Conservation (phyloP, 1,140 invertebrate species). For the Drosophila aff. region DNA sequence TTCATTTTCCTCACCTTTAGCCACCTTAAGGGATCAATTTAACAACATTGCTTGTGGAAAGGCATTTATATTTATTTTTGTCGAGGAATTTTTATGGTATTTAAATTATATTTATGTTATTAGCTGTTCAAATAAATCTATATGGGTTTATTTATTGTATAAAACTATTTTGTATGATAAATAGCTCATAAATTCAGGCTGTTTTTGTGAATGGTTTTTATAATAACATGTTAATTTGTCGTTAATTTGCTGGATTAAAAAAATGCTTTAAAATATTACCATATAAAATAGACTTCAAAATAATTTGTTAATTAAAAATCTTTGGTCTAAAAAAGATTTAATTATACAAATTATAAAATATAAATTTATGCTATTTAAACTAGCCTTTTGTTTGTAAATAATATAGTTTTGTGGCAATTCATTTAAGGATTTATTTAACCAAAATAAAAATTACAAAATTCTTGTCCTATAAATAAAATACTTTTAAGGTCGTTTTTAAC, state of each 20-base stretch:
- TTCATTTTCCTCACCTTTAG: conserved; percentile 13
- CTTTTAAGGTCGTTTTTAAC: too few species aligned
- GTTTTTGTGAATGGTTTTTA: too few species aligned
- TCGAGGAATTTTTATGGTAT: neutral
- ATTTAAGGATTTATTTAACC: too few species aligned
- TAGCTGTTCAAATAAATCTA: neutral
- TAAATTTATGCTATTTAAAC: too few species aligned
- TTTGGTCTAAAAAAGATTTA: too few species aligned
- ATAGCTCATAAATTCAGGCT: neutral
- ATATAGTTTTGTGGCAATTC: too few species aligned
- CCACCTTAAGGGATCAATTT: conserved; percentile 14
- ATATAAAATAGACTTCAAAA: too few species aligned
- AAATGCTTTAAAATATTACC: too few species aligned
- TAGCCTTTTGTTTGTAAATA: too few species aligned
- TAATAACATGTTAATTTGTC: neutral
- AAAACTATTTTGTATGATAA: neutral
- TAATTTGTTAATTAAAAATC: too few species aligned
- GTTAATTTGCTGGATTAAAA: neutral
- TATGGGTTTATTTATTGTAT: neutral
- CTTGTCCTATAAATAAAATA: neutral
- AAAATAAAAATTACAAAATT: too few species aligned
- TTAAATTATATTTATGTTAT: neutral
- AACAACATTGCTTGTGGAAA: neutral
- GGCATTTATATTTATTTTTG: neutral
- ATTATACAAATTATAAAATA: too few species aligned